Evolutionary conservation across 2,113 vertebrate genomes (phyloP), one percentile per base, ranked within the genome.

Genomic region (Rhinolophus sinicus): DNA sequence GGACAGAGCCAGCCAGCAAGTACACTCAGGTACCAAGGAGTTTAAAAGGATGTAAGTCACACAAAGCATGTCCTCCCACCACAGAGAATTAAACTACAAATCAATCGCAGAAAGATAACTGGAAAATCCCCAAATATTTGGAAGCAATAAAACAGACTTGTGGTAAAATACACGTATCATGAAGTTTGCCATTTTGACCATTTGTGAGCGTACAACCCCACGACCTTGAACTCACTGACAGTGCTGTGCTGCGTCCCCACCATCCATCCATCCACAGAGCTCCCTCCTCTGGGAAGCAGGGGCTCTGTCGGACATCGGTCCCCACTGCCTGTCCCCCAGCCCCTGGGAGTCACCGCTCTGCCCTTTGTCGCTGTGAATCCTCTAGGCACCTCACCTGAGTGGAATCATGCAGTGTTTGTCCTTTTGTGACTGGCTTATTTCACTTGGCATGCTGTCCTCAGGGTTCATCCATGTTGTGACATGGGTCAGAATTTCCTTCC

Each of bases 261-360:
- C 52, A 8, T 21, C 11, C 67, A 8, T 21, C 11, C 67, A 10
- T 16, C 38, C 1, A 0, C 21, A 60, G 21, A 1, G 52, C 52
- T 26, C 52, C 8, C 9, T 8, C 6, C 0, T 26, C 22, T 1
- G 2, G 30, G 14, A 3, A 28, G 65, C 10, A 9, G 30, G 12
- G 11, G 11, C 40, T 6, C 76, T 30, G 77, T 1, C 13, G 60
- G 30, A 7, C 8, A 28, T 6, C 8, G 3, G 30, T 50, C 21
- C 56, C 40, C 2, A 0, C 54, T 40, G 8, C 44, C 13, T 1
- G 9, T 28, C 5, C 52, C 54, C 3, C 28, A 52, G 40, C 30
- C 22, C 24, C 54, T 3, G 40, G 8, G 3, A 8, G 33, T 30
- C 54, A 21, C 65, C 28, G 54, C 16, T 16, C 78, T 73, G 18